phyloP scores from a whole-genome alignment of 2,113 vertebrate species.

The Acanthochromis polyacanthus region DNA sequence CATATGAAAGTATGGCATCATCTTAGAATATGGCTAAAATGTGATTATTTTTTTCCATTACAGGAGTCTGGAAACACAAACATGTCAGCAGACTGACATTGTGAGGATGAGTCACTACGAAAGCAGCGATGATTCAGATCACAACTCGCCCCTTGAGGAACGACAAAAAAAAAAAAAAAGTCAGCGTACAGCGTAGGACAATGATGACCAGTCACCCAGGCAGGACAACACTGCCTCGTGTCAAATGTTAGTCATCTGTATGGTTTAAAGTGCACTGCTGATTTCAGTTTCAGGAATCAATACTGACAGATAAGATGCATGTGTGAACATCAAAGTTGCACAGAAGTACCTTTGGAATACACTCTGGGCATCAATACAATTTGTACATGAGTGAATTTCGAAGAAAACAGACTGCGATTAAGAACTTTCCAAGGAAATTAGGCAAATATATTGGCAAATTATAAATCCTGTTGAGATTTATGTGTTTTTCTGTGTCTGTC shows the following conservation, averaged over 20 bases:
- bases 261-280: neutral
- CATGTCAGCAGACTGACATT: neutral
- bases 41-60: too few relatives aligned
- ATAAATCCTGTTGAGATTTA: too few relatives aligned
- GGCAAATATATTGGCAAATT: too few relatives aligned
- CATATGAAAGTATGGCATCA: too few relatives aligned
- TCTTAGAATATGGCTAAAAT: too few relatives aligned
- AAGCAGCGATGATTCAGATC: conserved; percentile 16
- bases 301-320: neutral
- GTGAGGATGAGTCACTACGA: conserved; percentile 34
- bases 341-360: too few relatives aligned
- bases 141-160: neutral
- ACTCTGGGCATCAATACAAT: too few relatives aligned
- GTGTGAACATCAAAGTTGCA: too few relatives aligned
- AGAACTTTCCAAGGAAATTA: too few relatives aligned
- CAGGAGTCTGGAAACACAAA: neutral
- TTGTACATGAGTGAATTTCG: too few relatives aligned
- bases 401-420: too few relatives aligned
- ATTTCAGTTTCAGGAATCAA: neutral
- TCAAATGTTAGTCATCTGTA: neutral
- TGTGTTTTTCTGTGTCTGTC: too few relatives aligned
- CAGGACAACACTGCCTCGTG: neutral
- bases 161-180: neutral
- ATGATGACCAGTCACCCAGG: neutral
- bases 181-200: neutral